Base-by-base conservation (phyloP, 2,113 vertebrate species). In the Stegostoma tigrinum region DNA sequence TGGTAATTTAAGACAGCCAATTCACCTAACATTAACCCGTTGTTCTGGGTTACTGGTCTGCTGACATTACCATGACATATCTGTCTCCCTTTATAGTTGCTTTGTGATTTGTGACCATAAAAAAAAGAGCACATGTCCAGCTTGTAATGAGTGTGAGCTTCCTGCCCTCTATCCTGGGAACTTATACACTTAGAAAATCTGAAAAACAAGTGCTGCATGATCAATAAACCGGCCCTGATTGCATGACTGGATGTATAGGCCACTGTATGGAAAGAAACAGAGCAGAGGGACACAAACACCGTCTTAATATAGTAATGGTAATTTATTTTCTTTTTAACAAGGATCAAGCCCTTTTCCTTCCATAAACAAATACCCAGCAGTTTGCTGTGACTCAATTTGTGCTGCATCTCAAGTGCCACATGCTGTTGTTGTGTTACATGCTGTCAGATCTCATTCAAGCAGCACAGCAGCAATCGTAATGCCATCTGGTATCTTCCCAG, bases 341-440 rank as follows among this genome's bases (percentile, higher is more conserved):
- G 61, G 89, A 67, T 93, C 89, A 93, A 93, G 55, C 34, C 89
- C 21, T 66, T 38, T 67, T 67, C 8, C 61, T 93, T 38, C 34
- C 61, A 93, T 38, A 66, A 67, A 38, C n/a, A 93, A 93, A 19
- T 66, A 45, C 80, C 21, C 80, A 83, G 80, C 80, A 93, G 89
- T 93, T 93, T 38, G 34, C 89, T 93, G 89, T 61, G 34, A 64
- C 19, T 93, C 89, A 38, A 23, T 19, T 93, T 93, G 89, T 93
- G 55, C 78, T 93, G 17, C 38, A 66, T 45, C 89, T 67, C 61
- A 23, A n/a, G 34, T 34, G 66, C 61, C 89, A 93, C 89, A 93
- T 66, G 89, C 89, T 91, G 89, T 61, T 91, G 52, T n/a, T 91
- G 89, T 64, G 61, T 93, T 93, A 45, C 34, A 38, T n/a, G 61